Conservation (phyloP, 1,140 invertebrate species). For the Trichogramma pretiosum region DNA sequence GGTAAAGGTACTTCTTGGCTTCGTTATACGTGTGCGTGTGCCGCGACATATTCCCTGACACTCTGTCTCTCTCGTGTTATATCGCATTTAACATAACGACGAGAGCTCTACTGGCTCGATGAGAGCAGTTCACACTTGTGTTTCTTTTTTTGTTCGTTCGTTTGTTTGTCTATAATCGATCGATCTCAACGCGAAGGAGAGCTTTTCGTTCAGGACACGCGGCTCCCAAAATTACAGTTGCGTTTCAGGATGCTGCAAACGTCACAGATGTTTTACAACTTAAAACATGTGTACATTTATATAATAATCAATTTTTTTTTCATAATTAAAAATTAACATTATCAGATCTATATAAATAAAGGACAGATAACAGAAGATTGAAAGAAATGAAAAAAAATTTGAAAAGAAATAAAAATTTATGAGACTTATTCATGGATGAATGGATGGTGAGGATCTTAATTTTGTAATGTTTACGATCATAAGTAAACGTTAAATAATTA, state of each 20-base stretch:
- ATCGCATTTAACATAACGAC: no score
- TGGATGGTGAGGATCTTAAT: background rate
- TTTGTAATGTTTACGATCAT: background rate
- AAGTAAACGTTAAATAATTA: background rate
- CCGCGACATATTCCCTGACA: slow-evolving; percentile 29
- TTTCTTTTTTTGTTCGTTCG: background rate
- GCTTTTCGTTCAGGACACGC: slow-evolving; percentile 27
- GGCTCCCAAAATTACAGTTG: slow-evolving; percentile 37
- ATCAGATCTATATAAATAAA: background rate
- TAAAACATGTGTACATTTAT: background rate
- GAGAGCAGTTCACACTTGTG: slow-evolving; percentile 19
- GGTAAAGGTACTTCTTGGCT: slow-evolving; percentile 41
- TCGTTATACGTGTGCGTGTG: slow-evolving; percentile 44
- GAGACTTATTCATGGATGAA: background rate
- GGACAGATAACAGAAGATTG: background rate
- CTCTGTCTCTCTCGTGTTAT: slow-evolving; percentile 20
- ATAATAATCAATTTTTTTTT: background rate
- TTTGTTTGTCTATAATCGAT: slow-evolving; percentile 18
- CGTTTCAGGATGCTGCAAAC: slow-evolving; percentile 46
- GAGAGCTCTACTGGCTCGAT: slow-evolving; percentile 3
- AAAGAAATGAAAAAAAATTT: background rate
- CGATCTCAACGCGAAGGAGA: slow-evolving; percentile 21
- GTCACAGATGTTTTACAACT: slow-evolving; percentile 30
- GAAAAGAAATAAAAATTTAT: background rate
- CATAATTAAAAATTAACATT: background rate